Conservation (phyloP, 2,113 vertebrate genomes). For the Periophthalmodon schlosseri region DNA sequence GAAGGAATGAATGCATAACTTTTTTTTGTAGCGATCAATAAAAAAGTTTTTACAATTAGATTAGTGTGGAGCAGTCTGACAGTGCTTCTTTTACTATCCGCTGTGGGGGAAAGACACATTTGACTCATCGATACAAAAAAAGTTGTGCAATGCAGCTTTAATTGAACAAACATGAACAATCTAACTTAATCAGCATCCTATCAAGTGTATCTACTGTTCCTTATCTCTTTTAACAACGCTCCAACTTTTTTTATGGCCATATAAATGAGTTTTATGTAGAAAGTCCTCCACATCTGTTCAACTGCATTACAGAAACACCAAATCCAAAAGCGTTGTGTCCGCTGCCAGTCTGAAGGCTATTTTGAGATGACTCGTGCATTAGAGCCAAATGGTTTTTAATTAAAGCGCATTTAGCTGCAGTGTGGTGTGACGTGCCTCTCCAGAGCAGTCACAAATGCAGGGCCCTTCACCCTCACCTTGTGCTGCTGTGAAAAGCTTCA, state of each 20-base stretch:
- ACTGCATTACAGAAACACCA: not conserved
- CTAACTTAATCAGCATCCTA: not conserved
- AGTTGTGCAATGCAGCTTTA: not conserved
- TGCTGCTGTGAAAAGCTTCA: too few species aligned
- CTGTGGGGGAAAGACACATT: too few species aligned
- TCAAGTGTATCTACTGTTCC: not conserved
- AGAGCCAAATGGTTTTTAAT: not conserved
- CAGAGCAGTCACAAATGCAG: not conserved
- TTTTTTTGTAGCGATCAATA: too few species aligned
- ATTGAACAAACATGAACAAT: not conserved
- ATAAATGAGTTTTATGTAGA: not conserved
- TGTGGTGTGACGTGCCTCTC: not conserved
- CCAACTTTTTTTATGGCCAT: not conserved
- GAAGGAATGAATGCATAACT: too few species aligned
- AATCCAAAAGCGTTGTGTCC: not conserved
- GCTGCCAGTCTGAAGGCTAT: not conserved
- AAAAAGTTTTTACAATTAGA: too few species aligned
- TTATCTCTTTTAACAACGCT: not conserved
- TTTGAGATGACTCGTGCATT: conserved; percentile 1
- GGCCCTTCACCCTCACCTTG: too few species aligned
- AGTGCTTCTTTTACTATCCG: not conserved
- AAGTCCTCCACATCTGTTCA: conserved; percentile 4
- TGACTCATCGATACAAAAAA: not conserved
- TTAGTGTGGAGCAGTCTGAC: too few species aligned
- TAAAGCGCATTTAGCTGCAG: not conserved